Conservation (phyloP, 2,888 invertebrate species). For the Eubasilissa splendida region DNA sequence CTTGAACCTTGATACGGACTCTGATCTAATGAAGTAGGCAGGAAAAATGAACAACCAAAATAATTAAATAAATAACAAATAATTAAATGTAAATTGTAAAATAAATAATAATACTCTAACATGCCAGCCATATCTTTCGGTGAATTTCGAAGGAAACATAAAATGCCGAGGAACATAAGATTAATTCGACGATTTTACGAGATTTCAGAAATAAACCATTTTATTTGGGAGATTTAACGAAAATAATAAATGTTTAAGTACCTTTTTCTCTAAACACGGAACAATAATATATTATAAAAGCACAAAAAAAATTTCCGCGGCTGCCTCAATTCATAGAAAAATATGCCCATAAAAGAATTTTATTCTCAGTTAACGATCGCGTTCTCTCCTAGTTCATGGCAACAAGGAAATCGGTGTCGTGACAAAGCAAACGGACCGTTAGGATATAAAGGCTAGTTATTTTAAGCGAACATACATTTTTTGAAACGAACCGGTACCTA, state of each 20-base stretch:
- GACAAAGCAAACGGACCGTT: slow-evolving; percentile 42
- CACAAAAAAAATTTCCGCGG: neutral
- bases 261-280: neutral
- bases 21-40: too few relatives aligned
- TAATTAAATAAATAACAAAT: too few relatives aligned
- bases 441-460: slow-evolving; percentile 38
- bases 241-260: neutral
- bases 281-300: neutral
- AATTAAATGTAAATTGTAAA: too few relatives aligned
- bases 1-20: too few relatives aligned
- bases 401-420: slow-evolving; percentile 31
- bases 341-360: slow-evolving; percentile 6
- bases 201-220: neutral
- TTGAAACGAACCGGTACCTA: neutral
- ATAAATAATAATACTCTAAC: too few relatives aligned
- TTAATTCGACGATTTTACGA: slow-evolving; percentile 2
- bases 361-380: slow-evolving; percentile 20
- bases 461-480: slow-evolving; percentile 38
- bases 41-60: too few relatives aligned
- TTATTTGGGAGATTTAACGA: neutral
- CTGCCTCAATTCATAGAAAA: slow-evolving; percentile 4
- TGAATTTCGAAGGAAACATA: too few relatives aligned
- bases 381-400: slow-evolving; percentile 5
- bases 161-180: neutral
- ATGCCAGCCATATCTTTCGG: too few relatives aligned